These are phyloP conservation scores for Eolophus roseicapilla DNA, from an alignment of 2,113 vertebrate genomes.

Conservation along the genomic window DNA sequence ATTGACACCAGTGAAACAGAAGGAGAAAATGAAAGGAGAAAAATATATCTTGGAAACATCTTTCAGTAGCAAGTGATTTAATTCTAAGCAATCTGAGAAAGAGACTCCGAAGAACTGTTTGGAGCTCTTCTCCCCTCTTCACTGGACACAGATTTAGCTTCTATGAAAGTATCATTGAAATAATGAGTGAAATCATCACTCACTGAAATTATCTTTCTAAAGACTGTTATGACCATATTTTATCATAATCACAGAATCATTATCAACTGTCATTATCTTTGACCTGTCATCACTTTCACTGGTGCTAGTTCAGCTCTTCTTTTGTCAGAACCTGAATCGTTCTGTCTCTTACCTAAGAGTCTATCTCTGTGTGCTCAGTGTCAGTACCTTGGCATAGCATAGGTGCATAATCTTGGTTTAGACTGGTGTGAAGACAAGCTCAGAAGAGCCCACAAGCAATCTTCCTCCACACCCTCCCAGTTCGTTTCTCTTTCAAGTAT, in stretches of 20 bases:
- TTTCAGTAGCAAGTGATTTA: background rate
- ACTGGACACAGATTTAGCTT: background rate
- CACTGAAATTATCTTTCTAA: background rate
- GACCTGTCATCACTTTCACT: background rate
- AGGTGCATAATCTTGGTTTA: background rate
- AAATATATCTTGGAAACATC: background rate
- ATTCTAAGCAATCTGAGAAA: background rate
- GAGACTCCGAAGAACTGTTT: background rate
- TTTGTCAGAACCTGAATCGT: background rate
- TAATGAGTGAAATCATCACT: background rate
- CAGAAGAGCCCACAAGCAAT: accelerated
- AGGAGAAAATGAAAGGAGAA: background rate
- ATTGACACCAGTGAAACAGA: background rate
- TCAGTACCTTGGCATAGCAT: background rate
- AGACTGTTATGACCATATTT: background rate
- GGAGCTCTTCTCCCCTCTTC: background rate
- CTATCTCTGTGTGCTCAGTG: background rate
- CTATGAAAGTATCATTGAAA: background rate
- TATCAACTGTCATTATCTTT: background rate
- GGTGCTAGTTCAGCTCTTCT: background rate
- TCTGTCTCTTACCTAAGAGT: background rate
- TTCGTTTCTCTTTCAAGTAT: background rate
- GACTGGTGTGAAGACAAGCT: background rate
- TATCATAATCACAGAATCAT: background rate
- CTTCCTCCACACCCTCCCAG: accelerated